Evolutionary conservation across 2,113 vertebrate genomes (phyloP).

Genomic region (Vulpes ferrilata): DNA sequence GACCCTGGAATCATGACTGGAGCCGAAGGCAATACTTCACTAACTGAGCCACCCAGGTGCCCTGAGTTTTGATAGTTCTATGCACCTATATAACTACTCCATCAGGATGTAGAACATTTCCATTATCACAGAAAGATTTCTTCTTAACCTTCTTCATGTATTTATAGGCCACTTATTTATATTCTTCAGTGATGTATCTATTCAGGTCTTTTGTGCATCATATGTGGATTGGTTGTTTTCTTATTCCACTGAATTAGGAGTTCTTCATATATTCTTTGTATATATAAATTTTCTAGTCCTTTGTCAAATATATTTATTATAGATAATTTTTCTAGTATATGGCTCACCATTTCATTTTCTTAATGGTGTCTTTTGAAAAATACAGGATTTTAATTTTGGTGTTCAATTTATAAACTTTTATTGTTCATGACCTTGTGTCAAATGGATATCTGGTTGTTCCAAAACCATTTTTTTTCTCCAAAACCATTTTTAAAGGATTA

Average conservation of each 20-base stretch:
- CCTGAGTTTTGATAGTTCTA: not conserved
- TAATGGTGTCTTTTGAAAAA: not conserved
- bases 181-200: not conserved
- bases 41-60: too few relatives aligned
- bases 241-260: not conserved
- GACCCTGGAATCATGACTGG: too few relatives aligned
- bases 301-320: not conserved
- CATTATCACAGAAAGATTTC: not conserved
- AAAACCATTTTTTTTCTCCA: not conserved
- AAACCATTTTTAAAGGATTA: not conserved
- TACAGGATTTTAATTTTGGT: not conserved
- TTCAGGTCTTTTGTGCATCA: not conserved
- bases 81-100: not conserved
- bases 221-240: not conserved
- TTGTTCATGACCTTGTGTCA: not conserved
- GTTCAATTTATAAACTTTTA: not conserved
- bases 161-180: not conserved
- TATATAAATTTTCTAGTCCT: not conserved
- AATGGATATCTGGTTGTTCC: not conserved
- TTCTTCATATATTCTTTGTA: not conserved
- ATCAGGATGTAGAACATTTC: not conserved
- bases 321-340: not conserved
- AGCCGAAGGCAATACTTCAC: too few relatives aligned
- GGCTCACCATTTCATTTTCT: not conserved
- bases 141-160: not conserved